Evolutionary conservation across 2,888 invertebrate genomes (phyloP), one percentile per base, ranked within the genome.

Genomic region (Mesopsocus fuscifrons): DNA sequence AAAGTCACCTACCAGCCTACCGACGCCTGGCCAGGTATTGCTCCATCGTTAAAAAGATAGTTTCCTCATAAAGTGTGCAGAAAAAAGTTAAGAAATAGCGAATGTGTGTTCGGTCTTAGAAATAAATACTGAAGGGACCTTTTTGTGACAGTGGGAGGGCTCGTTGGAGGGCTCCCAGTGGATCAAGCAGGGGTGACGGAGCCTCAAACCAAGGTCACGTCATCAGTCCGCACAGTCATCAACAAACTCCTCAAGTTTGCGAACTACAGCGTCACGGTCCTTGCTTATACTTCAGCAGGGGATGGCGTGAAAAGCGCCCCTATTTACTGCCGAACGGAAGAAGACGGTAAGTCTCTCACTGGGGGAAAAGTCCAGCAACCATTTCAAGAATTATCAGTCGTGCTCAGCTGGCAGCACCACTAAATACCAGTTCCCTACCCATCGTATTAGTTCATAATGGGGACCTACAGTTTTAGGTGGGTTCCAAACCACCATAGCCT

Each of bases 211-310:
- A 85, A 84, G 58, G 74, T 75, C 51, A 77, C 79, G 51, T 69
- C 72, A 2, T 72, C 74, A 2, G 56, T 76, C 30, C 72, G 76
- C 47, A 77, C 79, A 23, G 74, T 74, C 2, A 66, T 87, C 47
- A 77, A 77, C 45, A 79, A 79, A 38, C 65, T 91, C 44, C 72
- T 77, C 54, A 80, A 85, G 53, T 88, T 76, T 62, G 88, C 89
- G 22, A 92, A 92, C 65, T 92, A 92, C 60, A 88, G 88, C 26
- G 80, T 92, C 42, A 81, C 85, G 50, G 85, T 88, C 26, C 67
- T 85, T 56, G 89, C 89, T 6, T 89, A 77, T 61, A 92, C 92
- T 1, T 71, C 78, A 30, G 80, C 81, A 35, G 92, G 92, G 0
- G 91, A 92, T 57, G 92, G 92, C 5, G 79, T 81, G 16, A 69